Evolutionary conservation across 92 coral and sea anemone species (phyloP).

Genomic region (Isaurus tuberculatus): DNA sequence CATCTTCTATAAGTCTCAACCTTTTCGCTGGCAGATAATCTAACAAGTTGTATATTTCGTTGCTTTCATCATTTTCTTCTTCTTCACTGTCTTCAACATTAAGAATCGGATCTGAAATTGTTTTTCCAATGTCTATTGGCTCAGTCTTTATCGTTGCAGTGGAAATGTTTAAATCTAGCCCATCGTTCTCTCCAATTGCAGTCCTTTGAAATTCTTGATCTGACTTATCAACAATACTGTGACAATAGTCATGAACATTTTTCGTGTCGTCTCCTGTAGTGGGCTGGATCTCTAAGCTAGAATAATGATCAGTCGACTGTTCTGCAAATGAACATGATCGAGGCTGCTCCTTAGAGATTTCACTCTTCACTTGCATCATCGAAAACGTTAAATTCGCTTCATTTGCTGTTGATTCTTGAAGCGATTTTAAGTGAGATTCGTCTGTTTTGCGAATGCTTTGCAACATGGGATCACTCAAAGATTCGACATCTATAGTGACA

Average conservation of each 20-base stretch:
- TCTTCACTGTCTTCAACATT: background rate
- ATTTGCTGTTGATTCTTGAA: background rate
- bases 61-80: background rate
- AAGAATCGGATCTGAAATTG: background rate
- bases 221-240: background rate
- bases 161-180: background rate
- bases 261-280: background rate
- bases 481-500: background rate
- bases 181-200: background rate
- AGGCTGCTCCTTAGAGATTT: background rate
- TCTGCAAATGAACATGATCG: background rate
- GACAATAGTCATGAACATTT: background rate
- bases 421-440: background rate
- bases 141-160: background rate
- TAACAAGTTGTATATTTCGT: background rate
- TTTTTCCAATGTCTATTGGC: background rate
- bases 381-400: background rate
- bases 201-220: background rate
- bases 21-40: slow-evolving; percentile 11
- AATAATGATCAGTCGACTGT: background rate
- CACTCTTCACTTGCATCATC: background rate
- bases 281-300: background rate
- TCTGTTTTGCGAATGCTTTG: background rate
- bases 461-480: background rate
- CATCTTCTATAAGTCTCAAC: background rate